Base-by-base conservation (phyloP, 2,888 invertebrate genomes). In the Orthonychiurus folsomi region DNA sequence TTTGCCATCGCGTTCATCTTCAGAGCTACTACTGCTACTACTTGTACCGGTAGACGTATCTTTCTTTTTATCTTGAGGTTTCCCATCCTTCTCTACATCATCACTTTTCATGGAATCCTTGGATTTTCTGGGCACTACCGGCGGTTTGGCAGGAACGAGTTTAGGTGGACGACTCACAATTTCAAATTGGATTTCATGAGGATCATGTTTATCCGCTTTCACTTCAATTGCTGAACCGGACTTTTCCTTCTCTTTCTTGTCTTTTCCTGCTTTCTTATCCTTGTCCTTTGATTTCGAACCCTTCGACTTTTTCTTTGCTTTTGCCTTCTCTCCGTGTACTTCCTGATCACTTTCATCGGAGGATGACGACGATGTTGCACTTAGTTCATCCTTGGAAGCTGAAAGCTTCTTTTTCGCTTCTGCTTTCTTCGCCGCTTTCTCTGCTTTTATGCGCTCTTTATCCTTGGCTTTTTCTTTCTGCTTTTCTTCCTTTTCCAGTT, bases 271-370 rank as follows among this genome's bases (percentile, higher is more conserved):
- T 37, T 62, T 63, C 47, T 63, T 62, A 48, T 57, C 53, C n/a
- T 21, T 54, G 3, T n/a, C 28, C 28, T 56, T 54, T 21, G 21
- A 18, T 23, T 55, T 54, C n/a, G 21, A 18, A 15, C 27, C 37
- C n/a, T 48, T 48, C 15, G 48, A 21, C 24, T n/a, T 21, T 3
- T 24, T 25, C 25, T 55, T 55, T n/a, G 23, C 24, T 12, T 24
- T 24, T 2, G 55, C 20, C 2, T 56, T 15, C 15, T 56, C 21
- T 20, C 27, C 27, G 25, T 47, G 52, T 62, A 61, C 66, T 21
- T 66, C 66, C 1, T 62, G 62, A 18, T 69, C 69, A 56, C 66
- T 66, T 50, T 68, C 68, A 59, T 69, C 69, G 0, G 69, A 69
- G 2, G 66, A 66, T 1, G 69, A 69, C 1, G 66, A 66, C 1